phyloP scores from a whole-genome alignment of 1,140 invertebrate species.

The Drosophila setifemur region DNA sequence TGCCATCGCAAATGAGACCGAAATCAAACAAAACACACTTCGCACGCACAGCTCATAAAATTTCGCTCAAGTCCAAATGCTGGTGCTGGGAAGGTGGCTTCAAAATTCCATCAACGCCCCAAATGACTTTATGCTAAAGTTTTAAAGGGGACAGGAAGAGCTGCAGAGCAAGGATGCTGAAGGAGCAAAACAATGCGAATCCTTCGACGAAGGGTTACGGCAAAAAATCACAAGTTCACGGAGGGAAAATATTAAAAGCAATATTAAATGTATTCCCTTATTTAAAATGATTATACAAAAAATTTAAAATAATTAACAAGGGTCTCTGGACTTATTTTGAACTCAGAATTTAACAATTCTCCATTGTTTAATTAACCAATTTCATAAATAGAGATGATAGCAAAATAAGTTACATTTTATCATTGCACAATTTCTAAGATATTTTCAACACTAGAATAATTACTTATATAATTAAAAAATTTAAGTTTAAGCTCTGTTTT shows the following conservation, averaged over 20 bases:
- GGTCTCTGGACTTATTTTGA: too few species aligned
- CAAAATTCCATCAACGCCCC: constrained; percentile 67
- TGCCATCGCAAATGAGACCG: constrained; percentile 35
- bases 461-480: too few species aligned
- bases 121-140: constrained; percentile 60
- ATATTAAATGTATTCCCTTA: not conserved
- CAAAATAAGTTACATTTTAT: too few species aligned
- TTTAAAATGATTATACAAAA: too few species aligned
- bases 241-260: not conserved
- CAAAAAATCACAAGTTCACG: constrained; percentile 41
- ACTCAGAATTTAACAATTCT: too few species aligned
- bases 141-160: constrained; percentile 6
- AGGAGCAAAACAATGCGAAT: constrained; percentile 46
- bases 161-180: constrained; percentile 13
- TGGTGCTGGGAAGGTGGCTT: constrained; percentile 18
- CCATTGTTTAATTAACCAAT: too few species aligned
- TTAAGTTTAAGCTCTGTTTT: too few species aligned
- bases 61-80: constrained; percentile 37
- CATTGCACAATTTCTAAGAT: too few species aligned
- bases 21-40: constrained; percentile 38
- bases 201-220: constrained; percentile 28
- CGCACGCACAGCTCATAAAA: constrained; percentile 65
- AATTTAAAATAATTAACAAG: too few species aligned
- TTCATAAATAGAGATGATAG: too few species aligned
- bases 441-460: too few species aligned